These are phyloP conservation scores for Eulimnadia texana DNA, from an alignment of 1,140 invertebrate species.

Conservation along the genomic window DNA sequence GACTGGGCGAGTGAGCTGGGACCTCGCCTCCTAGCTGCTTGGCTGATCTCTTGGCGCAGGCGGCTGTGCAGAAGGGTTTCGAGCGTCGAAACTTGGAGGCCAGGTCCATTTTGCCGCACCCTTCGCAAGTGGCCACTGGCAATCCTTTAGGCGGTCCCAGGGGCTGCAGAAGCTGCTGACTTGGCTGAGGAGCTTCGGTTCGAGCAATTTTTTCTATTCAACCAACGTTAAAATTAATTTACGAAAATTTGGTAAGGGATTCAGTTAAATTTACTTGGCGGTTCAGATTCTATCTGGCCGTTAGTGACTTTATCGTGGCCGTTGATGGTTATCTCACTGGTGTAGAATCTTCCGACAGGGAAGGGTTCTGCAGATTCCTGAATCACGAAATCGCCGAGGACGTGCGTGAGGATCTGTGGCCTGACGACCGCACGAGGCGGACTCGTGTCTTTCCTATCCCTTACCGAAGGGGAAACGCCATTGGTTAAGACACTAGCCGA, in stretches of 20 bases:
- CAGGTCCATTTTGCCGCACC: constrained; percentile 56
- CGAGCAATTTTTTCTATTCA: constrained; percentile 11
- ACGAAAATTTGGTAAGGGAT: constrained; percentile 17
- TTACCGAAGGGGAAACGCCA: constrained; percentile 15
- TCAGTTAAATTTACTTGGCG: constrained; percentile 41
- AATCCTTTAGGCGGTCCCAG: constrained; percentile 5
- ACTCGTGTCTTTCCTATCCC: constrained; percentile 37
- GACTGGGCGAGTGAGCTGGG: neutral
- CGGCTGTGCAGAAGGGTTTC: constrained; percentile 60
- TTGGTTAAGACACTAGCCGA: neutral
- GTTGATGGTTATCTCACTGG: constrained; percentile 33
- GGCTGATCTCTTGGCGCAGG: constrained; percentile 49
- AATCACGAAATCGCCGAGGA: constrained; percentile 93
- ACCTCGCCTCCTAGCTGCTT: neutral
- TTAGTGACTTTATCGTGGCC: constrained; percentile 13
- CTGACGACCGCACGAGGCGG: constrained; percentile 85
- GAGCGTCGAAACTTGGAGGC: constrained; percentile 53
- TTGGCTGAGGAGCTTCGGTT: constrained; percentile 16
- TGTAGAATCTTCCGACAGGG: constrained; percentile 49
- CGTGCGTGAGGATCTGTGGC: constrained; percentile 87
- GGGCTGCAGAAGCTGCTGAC: neutral
- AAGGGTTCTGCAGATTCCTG: constrained; percentile 71
- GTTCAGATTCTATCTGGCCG: constrained; percentile 36
- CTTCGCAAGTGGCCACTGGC: constrained; percentile 51
- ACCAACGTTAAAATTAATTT: constrained; percentile 17